Evolutionary conservation across 1,140 invertebrate species (phyloP).

Genomic region (Ips typographus): DNA sequence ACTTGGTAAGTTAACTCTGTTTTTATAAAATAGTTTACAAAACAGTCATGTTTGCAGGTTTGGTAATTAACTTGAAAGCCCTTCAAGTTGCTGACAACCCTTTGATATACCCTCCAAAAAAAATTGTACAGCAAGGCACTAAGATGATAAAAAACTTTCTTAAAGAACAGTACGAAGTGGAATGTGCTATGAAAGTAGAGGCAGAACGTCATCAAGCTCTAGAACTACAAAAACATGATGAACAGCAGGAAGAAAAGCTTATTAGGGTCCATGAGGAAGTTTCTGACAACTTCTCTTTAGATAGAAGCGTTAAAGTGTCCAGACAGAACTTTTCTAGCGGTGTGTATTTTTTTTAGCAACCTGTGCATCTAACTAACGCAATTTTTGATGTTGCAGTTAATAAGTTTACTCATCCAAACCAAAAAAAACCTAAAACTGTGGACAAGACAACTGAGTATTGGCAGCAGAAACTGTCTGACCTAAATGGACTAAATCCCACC

Average conservation of each 20-base stretch:
- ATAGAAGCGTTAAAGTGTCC: conserved; percentile 9
- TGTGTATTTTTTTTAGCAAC: background rate
- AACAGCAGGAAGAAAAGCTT: conserved; percentile 21
- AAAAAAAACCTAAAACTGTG: background rate
- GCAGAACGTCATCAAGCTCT: background rate
- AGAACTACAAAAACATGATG: conserved; percentile 11
- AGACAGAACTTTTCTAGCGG: conserved; percentile 9
- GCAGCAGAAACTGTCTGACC: conserved; percentile 19
- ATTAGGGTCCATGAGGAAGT: conserved; percentile 23
- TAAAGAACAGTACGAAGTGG: conserved; percentile 38
- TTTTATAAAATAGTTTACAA: background rate
- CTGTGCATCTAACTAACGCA: background rate
- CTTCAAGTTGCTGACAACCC: conserved; percentile 50
- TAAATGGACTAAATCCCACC: conserved; percentile 13
- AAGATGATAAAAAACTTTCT: conserved; percentile 42
- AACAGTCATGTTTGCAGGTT: conserved; percentile 32
- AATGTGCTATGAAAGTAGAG: conserved; percentile 11
- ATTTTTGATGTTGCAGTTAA: background rate
- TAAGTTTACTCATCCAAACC: background rate
- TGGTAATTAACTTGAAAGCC: conserved; percentile 46
- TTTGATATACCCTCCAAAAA: conserved; percentile 42
- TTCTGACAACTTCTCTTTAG: background rate
- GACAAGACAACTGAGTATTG: background rate
- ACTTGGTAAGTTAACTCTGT: conserved; percentile 40
- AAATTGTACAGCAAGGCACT: conserved; percentile 42